phyloP scores from a whole-genome alignment of 2,113 vertebrate genomes.

The Genyomyrus donnyi region DNA sequence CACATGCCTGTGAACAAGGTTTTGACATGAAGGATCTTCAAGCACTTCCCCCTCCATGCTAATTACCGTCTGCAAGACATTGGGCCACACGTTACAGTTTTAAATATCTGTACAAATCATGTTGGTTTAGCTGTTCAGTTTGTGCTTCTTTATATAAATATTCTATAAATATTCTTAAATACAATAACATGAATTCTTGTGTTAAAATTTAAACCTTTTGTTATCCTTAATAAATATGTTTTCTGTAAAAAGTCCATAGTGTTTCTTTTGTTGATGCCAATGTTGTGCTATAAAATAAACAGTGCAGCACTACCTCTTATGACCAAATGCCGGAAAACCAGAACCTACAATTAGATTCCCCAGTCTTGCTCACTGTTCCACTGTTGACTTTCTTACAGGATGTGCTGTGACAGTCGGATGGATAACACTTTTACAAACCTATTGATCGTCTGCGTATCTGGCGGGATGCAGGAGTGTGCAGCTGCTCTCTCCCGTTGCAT shows the following conservation, averaged over 20 bases:
- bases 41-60: background rate
- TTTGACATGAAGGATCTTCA: background rate
- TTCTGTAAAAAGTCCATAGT: background rate
- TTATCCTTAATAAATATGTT: conserved; percentile 4
- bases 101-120: background rate
- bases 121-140: background rate
- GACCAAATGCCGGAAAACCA: background rate
- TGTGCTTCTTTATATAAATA: background rate
- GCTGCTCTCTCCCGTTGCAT: background rate
- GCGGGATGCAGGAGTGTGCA: background rate
- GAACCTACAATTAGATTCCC: background rate
- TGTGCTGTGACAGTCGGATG: background rate
- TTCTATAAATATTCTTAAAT: background rate
- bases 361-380: background rate
- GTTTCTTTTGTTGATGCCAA: background rate
- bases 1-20: background rate
- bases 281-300: background rate
- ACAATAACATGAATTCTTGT: background rate
- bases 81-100: background rate
- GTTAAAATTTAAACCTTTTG: background rate
- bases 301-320: background rate
- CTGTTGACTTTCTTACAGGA: background rate
- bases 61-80: background rate
- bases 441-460: background rate
- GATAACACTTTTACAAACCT: background rate